A percentile compares a stretch with the other conserved stretches of the same genome.
phyloP scores from a whole-genome alignment of 2,113 vertebrate genomes.

The Chrysemys picta region DNA sequence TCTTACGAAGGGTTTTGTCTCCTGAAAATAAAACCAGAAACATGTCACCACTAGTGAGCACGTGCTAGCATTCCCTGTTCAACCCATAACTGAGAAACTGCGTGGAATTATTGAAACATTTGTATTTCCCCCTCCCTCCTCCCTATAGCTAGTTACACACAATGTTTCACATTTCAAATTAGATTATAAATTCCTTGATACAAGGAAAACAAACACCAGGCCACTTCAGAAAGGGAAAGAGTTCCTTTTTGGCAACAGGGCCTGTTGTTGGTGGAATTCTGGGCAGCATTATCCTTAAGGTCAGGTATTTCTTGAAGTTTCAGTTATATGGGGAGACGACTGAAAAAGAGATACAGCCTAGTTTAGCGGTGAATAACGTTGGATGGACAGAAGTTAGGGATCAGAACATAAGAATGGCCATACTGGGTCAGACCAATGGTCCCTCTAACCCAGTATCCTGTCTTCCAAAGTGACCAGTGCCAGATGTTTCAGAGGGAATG shows the following conservation, averaged over 20 bases:
- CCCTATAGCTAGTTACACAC: background rate
- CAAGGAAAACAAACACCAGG: background rate
- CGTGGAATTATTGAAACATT: background rate
- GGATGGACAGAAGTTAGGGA: rapidly evolving
- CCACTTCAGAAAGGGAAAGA: background rate
- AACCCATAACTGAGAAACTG: background rate
- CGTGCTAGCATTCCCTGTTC: background rate
- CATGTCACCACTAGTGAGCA: background rate
- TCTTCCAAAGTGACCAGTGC: too few species aligned
- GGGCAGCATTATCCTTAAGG: background rate
- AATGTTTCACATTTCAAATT: background rate
- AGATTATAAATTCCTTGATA: background rate
- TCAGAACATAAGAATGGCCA: too few species aligned
- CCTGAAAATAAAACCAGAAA: background rate
- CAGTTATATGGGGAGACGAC: too few species aligned
- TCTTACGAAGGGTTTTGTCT: background rate
- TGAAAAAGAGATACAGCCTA: background rate
- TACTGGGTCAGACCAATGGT: too few species aligned
- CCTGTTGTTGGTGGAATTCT: rapidly evolving
- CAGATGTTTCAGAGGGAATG: too few species aligned
- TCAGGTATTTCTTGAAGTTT: background rate
- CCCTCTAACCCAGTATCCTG: too few species aligned
- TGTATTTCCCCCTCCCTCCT: background rate
- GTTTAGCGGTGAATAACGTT: background rate
- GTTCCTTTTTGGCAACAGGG: background rate